Base-by-base conservation (phyloP, 2,797 vertebrate species). In the Ctenopoma kingsleyae region DNA sequence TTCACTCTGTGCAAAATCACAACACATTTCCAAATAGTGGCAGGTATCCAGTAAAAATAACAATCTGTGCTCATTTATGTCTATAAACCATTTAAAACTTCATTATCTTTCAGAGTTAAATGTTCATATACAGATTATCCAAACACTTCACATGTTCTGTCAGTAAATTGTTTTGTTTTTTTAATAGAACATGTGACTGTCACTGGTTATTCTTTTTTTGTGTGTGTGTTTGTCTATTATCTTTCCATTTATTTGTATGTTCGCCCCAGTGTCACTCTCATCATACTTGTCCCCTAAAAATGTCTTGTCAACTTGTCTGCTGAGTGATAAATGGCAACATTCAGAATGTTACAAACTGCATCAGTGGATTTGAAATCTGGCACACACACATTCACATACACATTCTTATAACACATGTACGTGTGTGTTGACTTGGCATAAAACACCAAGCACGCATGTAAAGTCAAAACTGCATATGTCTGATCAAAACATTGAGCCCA, bases 281-380 rank as follows among this genome's bases (percentile, higher is more conserved):
- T 82, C 56, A 50, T 57, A 57, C 64, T 50, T 56, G 38, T 66
- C 48, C 50, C 48, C 47, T 49, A 11, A 53, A 62, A 85, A 68
- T 60, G 25, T 67, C 47, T 64, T 59, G 63, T 72, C 74, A 63
- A 71, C 54, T 61, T 58, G 52, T 82, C 82, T 79, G 71, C 47
- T 44, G 62, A 74, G 44, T 58, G 55, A 87, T 80, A 81, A 59
- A 49, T 44, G 25, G 67, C 51, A 51, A 74, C 66, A 64, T 46
- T n/a, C 58, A 78, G 67, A 76, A 74, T 22, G 67, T 81, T 72
- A 77, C 58, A 53, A 74, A 61, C 30, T 46, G 41, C 55, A 66
- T 47, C 10, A n/a, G 52, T 58, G 57, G 50, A 17, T 36, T 53
- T 40, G 53, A 19, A 67, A 41, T 77, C 72, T 56, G 36, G 40